These are phyloP conservation scores for Lamprologus lemairii DNA, from an alignment of 2,113 vertebrate species.

Conservation along the genomic window DNA sequence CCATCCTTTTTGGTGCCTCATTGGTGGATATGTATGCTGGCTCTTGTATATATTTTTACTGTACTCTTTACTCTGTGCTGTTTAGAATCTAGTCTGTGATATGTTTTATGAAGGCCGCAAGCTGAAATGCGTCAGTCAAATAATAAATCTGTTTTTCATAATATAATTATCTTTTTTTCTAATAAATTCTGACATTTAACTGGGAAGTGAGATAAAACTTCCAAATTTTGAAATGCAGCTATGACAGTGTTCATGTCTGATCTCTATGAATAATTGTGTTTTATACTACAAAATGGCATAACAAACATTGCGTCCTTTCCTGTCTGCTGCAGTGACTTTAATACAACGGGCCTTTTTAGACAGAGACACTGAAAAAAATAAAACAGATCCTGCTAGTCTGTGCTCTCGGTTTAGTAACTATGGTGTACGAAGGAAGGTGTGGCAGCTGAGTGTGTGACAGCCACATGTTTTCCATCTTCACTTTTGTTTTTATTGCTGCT, in stretches of 20 bases:
- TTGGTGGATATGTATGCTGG: not conserved
- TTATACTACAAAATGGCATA: not conserved
- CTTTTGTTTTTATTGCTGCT: not conserved
- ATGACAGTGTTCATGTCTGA: not conserved
- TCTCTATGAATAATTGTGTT: not conserved
- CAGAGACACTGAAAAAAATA: not conserved
- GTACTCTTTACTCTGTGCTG: not conserved
- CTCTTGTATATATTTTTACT: not conserved
- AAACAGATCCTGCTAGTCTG: not conserved
- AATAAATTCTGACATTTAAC: not conserved
- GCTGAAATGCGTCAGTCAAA: not conserved
- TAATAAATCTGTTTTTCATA: not conserved
- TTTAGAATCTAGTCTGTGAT: not conserved
- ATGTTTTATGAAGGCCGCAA: not conserved
- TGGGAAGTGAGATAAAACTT: not conserved
- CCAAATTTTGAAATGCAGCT: not conserved
- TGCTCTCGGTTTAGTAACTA: not conserved
- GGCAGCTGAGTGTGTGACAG: not conserved
- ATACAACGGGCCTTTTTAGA: conserved; percentile 1
- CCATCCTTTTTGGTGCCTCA: not conserved
- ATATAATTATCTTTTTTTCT: not conserved
- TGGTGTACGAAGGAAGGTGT: conserved; percentile 20
- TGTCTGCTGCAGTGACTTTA: not conserved
- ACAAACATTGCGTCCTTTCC: not conserved
- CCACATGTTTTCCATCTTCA: not conserved